Evolutionary conservation across 2,797 vertebrate species (phyloP), one percentile per base, ranked within the genome.

Genomic region (Aphelocoma californica): DNA sequence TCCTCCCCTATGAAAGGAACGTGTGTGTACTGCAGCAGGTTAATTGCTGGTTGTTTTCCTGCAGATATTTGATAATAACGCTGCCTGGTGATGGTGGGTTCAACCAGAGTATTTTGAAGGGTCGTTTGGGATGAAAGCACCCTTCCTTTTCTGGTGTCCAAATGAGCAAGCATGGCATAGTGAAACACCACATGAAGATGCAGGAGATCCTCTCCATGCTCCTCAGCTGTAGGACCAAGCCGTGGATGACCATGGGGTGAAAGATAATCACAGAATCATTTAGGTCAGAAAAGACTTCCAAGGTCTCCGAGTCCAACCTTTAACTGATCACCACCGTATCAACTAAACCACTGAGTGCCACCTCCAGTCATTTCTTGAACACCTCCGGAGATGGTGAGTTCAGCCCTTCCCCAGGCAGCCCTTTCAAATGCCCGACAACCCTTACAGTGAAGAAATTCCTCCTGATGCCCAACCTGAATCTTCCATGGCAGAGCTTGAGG

Each of bases 11-110:
- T 96, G 92, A 97, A 96, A 91, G 95, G 44, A 75, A 74, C 3
- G 44, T 64, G 50, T 96, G 88, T 96, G 45, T 66, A 7, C 20
- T 54, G 34, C 75, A 93, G 47, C 57, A 83, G 85, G 92, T 93
- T 91, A 57, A 71, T 66, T 71, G n/a, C 20, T 75, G 23, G 9
- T 66, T 84, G 60, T 56, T 92, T 88, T 50, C 65, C 82, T 65
- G 57, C 26, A 62, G 79, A 51, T 66, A 65, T 75, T 88, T 69
- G 72, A 26, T 88, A 45, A 83, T 58, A 40, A 54, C 0, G 0
- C 31, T 87, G 74, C 38, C 42, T 69, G 80, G 40, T 10, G 5
- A 38, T 40, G 48, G 26, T 25, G 64, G 42, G 24, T 73, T 78
- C 34, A 77, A n/a, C 14, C 1, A 9, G 34, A 47, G 24, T 18